Conservation (phyloP, 2,888 invertebrate species). For the Ophioninae sp. region DNA sequence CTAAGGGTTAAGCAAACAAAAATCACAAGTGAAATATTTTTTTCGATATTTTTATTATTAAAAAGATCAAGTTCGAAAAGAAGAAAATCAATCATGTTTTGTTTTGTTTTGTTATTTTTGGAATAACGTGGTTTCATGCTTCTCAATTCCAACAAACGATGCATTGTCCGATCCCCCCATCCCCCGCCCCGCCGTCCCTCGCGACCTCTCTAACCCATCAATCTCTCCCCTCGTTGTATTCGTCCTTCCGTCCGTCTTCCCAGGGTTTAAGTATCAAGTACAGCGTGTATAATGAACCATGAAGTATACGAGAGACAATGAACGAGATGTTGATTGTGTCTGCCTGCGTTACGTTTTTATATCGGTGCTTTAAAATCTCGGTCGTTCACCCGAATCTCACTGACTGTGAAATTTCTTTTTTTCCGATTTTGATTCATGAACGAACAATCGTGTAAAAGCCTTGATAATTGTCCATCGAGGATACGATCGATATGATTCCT, state of each 20-base stretch:
- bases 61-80: too few species aligned
- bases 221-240: neutral
- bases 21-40: too few species aligned
- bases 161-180: neutral
- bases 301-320: slow-evolving; percentile 50
- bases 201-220: neutral
- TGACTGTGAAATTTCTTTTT: neutral
- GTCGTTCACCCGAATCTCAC: slow-evolving; percentile 26
- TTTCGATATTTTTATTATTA: too few species aligned
- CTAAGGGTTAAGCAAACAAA: too few species aligned
- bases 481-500: neutral
- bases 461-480: slow-evolving; percentile 44
- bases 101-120: neutral
- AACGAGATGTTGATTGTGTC: slow-evolving; percentile 41
- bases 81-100: too few species aligned
- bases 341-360: slow-evolving; percentile 31
- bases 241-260: slow-evolving; percentile 5
- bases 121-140: neutral
- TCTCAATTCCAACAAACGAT: slow-evolving; percentile 5
- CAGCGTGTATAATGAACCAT: slow-evolving; percentile 17
- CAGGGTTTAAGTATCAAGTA: slow-evolving; percentile 26
- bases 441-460: too few species aligned
- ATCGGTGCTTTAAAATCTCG: slow-evolving; percentile 38
- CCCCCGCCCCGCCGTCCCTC: neutral
- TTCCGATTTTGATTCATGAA: too few species aligned